A percentile compares a stretch with the other conserved stretches of the same genome.
Evolutionary conservation across 2,797 vertebrate species (phyloP).

Genomic region (Sternotherus odoratus): DNA sequence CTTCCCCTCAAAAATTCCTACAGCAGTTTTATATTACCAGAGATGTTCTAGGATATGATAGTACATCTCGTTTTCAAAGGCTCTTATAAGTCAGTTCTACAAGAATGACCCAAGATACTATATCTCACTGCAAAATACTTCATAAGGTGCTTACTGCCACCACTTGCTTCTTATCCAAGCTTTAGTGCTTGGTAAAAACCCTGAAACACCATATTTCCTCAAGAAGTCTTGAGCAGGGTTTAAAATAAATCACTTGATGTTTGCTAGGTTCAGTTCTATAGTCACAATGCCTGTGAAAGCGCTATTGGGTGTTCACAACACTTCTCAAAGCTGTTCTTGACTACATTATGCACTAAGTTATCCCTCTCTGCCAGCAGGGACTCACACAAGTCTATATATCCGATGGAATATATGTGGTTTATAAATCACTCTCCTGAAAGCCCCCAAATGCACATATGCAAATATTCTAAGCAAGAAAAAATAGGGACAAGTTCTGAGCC

Average conservation of each 20-base stretch:
- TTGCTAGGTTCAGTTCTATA: neutral
- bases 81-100: neutral
- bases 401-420: neutral
- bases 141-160: neutral
- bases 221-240: neutral
- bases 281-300: neutral
- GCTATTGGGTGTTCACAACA: neutral
- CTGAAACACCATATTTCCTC: neutral
- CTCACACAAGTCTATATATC: neutral
- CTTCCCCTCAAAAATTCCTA: neutral
- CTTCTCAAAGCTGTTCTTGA: slow-evolving; percentile 7
- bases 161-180: neutral
- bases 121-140: neutral
- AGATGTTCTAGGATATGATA: neutral
- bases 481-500: slow-evolving; percentile 30
- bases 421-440: neutral
- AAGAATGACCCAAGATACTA: neutral
- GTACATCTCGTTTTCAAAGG: neutral
- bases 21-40: no score
- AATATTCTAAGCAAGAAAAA: slow-evolving; percentile 25
- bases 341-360: neutral
- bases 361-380: neutral
- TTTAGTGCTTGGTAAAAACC: fast-evolving
- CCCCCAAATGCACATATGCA: neutral
- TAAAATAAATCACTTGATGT: neutral